phyloP scores from a whole-genome alignment of 2,797 vertebrate species.

The Holocentrus rufus region DNA sequence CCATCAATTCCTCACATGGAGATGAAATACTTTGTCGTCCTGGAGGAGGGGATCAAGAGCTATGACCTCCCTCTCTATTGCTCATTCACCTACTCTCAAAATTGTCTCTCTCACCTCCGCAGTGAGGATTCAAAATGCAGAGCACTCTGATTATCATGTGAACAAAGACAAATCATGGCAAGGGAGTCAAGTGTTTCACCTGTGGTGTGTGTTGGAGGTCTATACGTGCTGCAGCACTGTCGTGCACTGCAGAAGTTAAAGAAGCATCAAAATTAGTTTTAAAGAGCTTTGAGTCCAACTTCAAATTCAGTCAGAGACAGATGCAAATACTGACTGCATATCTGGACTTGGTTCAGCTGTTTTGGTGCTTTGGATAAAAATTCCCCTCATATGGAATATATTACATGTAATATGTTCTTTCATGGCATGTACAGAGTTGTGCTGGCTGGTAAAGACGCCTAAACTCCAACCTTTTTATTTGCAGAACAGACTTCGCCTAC shows the following conservation, averaged over 20 bases:
- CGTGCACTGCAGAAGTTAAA: slow-evolving; percentile 3
- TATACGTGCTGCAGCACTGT: neutral
- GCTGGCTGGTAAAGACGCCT: no score
- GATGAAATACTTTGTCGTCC: slow-evolving; percentile 46
- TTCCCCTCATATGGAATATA: neutral
- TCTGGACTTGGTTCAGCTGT: no score
- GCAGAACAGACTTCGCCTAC: no score
- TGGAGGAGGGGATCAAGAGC: slow-evolving; percentile 40
- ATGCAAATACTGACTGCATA: neutral
- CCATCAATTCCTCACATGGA: slow-evolving; percentile 33
- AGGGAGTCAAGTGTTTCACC: slow-evolving; percentile 35
- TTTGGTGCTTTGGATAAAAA: neutral
- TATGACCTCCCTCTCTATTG: slow-evolving; percentile 40
- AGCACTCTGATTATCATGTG: slow-evolving; percentile 35
- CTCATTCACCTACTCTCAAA: slow-evolving; percentile 37
- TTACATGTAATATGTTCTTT: neutral
- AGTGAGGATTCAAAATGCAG: slow-evolving; percentile 27
- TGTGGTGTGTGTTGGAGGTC: slow-evolving; percentile 20
- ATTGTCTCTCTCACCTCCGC: neutral
- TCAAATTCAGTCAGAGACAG: neutral
- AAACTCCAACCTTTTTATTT: no score
- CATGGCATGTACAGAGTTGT: no score
- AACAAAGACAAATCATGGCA: slow-evolving; percentile 45
- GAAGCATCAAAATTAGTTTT: slow-evolving; percentile 9
- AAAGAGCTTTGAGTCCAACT: slow-evolving; percentile 2